Evolutionary conservation across 2,113 vertebrate species (phyloP), one percentile per base, ranked within the genome.

Genomic region (Crotalus tigris): DNA sequence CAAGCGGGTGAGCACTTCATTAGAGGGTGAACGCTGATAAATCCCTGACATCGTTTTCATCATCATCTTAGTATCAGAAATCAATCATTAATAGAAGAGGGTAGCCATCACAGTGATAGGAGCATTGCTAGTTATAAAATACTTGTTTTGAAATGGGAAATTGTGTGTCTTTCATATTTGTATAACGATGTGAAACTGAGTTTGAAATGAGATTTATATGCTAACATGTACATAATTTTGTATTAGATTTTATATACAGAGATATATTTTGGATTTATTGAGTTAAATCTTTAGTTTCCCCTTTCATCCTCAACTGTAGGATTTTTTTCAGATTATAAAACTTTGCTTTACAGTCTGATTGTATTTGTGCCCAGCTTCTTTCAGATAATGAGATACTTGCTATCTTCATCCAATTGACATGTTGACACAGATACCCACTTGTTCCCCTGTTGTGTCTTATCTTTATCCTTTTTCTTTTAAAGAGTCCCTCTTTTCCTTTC

Each of bases 301-400:
- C 13, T 90, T 90, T 51, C 23, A 54, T 23, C 12, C 17, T 6
- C 29, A 54, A 4, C 75, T 85, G 9, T n/a, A 49, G 49, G 61
- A 13, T 44, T 85, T 90, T 89, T 44, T 46, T 33, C 9, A 88
- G 54, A 92, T 92, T 24, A 46, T 26, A 11, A 44, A 24, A 17
- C 3, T 86, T 94, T 88, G 23, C 13, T 75, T 75, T 94, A 12
- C 93, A 88, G 23, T 89, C 92, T 95, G 59, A 4, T 92, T 96
- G 57, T 29, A 6, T 94, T 95, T 24, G 5, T 53, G 92, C 93
- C 91, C 86, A 3, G 49, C 55, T 93, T 86, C 8, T 51, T 90
- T 93, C 49, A 46, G 10, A 46, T 3, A 92, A 92, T 59, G 90
- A 92, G 94, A 61, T 0, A 0, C 23, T 51, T 91, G 87, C 93